Evolutionary conservation across 2,888 invertebrate genomes (phyloP), one percentile per base, ranked within the genome.

Genomic region (Lasioglossum zephyrum): DNA sequence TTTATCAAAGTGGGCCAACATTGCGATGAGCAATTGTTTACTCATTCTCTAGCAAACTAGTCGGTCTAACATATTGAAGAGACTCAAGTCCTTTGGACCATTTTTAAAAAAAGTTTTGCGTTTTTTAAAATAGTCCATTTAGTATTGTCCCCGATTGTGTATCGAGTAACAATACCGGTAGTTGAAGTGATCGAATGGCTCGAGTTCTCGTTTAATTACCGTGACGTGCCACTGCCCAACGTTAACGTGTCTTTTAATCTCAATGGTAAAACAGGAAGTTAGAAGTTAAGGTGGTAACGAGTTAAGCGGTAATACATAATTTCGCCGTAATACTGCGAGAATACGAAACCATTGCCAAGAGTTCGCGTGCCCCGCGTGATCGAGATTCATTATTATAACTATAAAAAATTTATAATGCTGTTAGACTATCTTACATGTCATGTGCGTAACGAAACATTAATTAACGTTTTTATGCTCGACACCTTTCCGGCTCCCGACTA

Each of bases 371-470:
- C 60, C 69, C 66, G 73, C 78, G 86, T 78, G 78, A 87, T 70
- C 83, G 82, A 70, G 26, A 73, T 77, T 77, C 77, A 84, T 80
- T 74, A 86, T 44, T 80, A 47, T 16, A 83, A 73, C 53, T 39
- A 78, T 82, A 86, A 78, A 80, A 86, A 66, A 74, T 82, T 47
- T 82, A 82, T 86, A 36, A 77, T 31, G 60, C 79, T 78, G 80
- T 86, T 87, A 82, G 60, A 82, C 75, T 77, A 77, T 60, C 66
- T 44, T 69, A 84, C 36, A 53, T 63, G 70, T 80, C 75, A 18
- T 31, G 74, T 47, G 44, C 47, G 73, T 44, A 77, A 69, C 26
- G 57, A 60, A 85, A 78, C 49, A 47, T 13, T 49, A 44, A 60
- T 13, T 49, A 49, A 60, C 31, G 31, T 49, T 70, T 80, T 77